These are phyloP conservation scores for Hydrocynus forskahlii DNA, from an alignment of 2,797 vertebrate species.

Conservation along the genomic window DNA sequence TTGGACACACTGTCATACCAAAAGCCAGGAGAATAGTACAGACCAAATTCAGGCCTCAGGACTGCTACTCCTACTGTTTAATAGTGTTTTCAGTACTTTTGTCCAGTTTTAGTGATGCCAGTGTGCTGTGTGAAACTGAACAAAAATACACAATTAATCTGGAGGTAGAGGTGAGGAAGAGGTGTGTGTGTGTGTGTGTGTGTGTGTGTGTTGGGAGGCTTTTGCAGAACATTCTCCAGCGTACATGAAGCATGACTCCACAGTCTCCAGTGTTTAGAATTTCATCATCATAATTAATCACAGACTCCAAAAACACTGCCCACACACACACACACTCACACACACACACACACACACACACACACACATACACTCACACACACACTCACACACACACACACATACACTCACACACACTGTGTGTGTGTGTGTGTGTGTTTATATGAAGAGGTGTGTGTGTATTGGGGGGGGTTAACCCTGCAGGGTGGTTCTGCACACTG, in stretches of 20 bases:
- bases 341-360: conserved; percentile 38
- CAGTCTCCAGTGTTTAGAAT: conserved; percentile 57
- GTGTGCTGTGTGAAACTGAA: too few species aligned
- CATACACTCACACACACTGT: neutral
- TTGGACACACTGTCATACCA: too few species aligned
- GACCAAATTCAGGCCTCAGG: too few species aligned
- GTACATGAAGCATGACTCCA: conserved; percentile 68
- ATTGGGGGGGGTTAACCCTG: neutral
- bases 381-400: conserved; percentile 1
- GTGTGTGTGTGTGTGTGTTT: neutral
- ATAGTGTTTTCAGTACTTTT: too few species aligned
- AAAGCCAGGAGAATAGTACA: too few species aligned
- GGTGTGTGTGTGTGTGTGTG: conserved; percentile 49
- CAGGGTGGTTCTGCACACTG: neutral
- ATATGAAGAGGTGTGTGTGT: neutral
- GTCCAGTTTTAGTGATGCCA: too few species aligned
- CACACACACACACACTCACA: too few species aligned
- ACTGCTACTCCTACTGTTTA: too few species aligned
- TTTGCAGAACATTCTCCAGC: conserved; percentile 64
- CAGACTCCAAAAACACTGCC: conserved; percentile 46
- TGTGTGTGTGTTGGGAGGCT: conserved; percentile 26
- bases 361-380: neutral
- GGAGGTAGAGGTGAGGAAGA: too few species aligned
- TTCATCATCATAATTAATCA: conserved; percentile 60
- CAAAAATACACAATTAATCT: too few species aligned